Conservation (phyloP, 2,113 vertebrate species). For the Chitala chitala region DNA sequence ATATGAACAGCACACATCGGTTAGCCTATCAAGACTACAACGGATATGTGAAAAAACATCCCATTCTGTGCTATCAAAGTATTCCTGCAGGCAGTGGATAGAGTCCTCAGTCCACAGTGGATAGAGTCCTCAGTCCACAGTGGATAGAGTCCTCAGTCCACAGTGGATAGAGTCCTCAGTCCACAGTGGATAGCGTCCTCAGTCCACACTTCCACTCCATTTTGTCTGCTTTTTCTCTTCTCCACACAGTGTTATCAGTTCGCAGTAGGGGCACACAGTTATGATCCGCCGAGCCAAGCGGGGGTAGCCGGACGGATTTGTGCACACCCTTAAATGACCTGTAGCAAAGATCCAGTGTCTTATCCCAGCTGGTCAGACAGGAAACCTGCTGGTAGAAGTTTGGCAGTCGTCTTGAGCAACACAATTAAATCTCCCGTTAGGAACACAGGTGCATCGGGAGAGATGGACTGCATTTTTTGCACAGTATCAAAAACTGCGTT, state of each 20-base stretch:
- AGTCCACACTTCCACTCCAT: not conserved
- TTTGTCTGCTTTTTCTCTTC: not conserved
- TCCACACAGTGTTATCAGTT: not conserved
- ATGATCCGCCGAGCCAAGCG: not conserved
- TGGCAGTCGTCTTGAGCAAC: not conserved
- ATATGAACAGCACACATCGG: not conserved
- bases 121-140: no score
- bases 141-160: no score
- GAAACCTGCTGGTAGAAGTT: not conserved
- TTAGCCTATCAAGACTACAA: not conserved
- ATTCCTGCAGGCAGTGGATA: not conserved
- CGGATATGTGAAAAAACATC: not conserved
- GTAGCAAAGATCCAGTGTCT: constrained; percentile 1
- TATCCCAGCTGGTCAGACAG: not conserved
- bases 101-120: not conserved
- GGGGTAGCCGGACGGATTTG: not conserved
- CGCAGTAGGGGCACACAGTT: not conserved
- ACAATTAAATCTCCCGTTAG: constrained; percentile 7
- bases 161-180: no score
- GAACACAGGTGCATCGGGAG: not conserved
- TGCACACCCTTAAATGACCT: not conserved
- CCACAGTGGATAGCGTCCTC: no score
- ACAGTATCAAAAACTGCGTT: not conserved
- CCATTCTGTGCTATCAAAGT: not conserved
- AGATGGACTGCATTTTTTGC: not conserved